phyloP scores from a whole-genome alignment of 2,888 invertebrate genomes.

The Melipona bicolor region DNA sequence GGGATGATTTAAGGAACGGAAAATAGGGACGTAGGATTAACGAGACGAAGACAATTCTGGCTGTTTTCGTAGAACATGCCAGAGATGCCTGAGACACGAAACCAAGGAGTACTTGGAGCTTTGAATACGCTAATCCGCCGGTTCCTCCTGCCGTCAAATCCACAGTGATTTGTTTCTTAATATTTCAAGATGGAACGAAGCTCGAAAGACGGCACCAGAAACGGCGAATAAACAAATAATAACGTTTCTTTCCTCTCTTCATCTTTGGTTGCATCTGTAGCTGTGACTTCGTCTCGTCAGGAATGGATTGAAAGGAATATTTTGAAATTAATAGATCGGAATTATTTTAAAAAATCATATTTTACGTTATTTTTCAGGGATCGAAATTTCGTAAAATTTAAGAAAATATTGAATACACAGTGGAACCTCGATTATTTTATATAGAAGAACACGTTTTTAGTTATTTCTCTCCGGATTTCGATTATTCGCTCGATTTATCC shows the following conservation, averaged over 20 bases:
- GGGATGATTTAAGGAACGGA: conserved; percentile 52
- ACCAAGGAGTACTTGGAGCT: conserved; percentile 5
- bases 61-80: conserved; percentile 57
- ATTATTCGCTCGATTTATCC: too few relatives aligned
- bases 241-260: conserved; percentile 41
- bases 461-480: too few relatives aligned
- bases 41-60: conserved; percentile 28
- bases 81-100: conserved; percentile 17
- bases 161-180: conserved; percentile 68
- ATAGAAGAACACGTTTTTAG: too few relatives aligned
- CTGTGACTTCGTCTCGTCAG: background rate
- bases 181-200: conserved; percentile 58
- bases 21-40: conserved; percentile 45
- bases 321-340: background rate
- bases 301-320: conserved; percentile 1
- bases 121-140: conserved; percentile 48
- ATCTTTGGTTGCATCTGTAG: conserved; percentile 4
- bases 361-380: background rate
- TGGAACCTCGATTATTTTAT: too few relatives aligned
- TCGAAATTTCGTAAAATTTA: background rate
- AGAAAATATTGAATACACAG: background rate
- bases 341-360: background rate
- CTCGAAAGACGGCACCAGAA: conserved; percentile 41
- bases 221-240: conserved; percentile 56
- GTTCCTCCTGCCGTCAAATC: conserved; percentile 49